Evolutionary conservation across 2,113 vertebrate genomes (phyloP), one percentile per base, ranked within the genome.

Genomic region (Herpetotheres cachinnans): DNA sequence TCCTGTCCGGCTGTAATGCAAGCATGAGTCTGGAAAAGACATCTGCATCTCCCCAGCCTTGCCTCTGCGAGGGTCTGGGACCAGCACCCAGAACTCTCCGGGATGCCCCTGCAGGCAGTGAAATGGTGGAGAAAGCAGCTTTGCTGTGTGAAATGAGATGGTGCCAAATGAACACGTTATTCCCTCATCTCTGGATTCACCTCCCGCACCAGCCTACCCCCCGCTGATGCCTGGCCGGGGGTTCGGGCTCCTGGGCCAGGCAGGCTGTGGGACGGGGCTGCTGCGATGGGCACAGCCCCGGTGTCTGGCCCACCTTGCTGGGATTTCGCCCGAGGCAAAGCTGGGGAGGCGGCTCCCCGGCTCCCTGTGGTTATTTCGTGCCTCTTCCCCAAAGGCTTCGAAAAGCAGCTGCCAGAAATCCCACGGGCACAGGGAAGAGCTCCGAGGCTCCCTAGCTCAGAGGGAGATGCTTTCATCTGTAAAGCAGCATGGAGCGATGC

Each of bases 201-300:
- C 50, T 69, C 82, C 11, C 29, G 26, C 29, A 77, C 11, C 30
- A 80, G 8, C 24, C 30, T 58, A 22, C 1, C 5, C 17, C 12
- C 3, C 2, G 8, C 13, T 62, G 47, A 30, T 0, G 0, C 34
- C 17, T 83, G 61, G 50, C 36, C 42, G 30, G 5, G 25, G 4
- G 10, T 59, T 72, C 11, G 26, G 63, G 24, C 6, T 77, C 21
- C 17, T 34, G 42, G n/a, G 26, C 7, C 69, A 74, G 54, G 29
- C 11, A n/a, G n/a, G 47, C n/a, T 81, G 30, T 30, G 49, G n/a
- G 54, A 42, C 19, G 25, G 4, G 40, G 40, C 13, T 42, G 38
- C 38, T 58, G 58, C 27, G 58, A 55, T 19, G 32, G 58, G 50
- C 38, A 58, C 38, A 59, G 42, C 1, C 1, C 30, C 1, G 0